These are phyloP conservation scores for Nyctibius grandis DNA, from an alignment of 2,797 vertebrate species.

Conservation along the genomic window DNA sequence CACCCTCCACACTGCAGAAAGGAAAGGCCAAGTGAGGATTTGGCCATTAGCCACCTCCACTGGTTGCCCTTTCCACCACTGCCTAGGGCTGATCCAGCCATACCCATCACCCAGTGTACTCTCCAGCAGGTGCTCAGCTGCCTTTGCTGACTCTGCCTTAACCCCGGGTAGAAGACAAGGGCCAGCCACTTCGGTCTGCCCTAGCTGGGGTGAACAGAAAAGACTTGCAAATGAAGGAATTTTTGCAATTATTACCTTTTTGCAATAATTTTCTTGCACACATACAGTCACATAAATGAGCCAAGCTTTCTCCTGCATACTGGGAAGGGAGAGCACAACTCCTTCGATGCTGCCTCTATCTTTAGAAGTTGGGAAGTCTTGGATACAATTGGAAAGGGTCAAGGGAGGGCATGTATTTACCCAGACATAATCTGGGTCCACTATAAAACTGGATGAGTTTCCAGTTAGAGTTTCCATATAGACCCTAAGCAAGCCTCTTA, in stretches of 20 bases:
- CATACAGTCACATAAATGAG: neutral
- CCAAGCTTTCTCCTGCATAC: neutral
- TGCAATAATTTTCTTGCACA: neutral
- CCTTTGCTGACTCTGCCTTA: neutral
- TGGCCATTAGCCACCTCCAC: neutral
- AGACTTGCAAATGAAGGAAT: neutral
- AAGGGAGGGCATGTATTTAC: neutral
- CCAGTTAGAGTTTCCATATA: neutral
- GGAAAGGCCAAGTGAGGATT: neutral
- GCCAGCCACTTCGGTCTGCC: neutral
- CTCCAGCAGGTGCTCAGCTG: neutral
- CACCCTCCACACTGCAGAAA: neutral
- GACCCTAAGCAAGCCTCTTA: neutral
- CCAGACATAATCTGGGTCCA: neutral
- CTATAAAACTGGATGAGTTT: neutral
- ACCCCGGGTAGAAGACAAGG: neutral
- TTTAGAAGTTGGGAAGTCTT: neutral
- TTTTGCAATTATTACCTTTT: neutral
- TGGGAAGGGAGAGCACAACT: rapidly evolving
- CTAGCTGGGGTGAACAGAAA: neutral
- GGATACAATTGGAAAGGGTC: neutral
- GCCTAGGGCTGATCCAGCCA: neutral
- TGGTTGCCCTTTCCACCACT: neutral
- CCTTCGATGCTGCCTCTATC: neutral
- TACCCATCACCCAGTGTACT: neutral